These are phyloP conservation scores for Molossus alvarezi DNA, from an alignment of 2,797 vertebrate species.

Conservation along the genomic window DNA sequence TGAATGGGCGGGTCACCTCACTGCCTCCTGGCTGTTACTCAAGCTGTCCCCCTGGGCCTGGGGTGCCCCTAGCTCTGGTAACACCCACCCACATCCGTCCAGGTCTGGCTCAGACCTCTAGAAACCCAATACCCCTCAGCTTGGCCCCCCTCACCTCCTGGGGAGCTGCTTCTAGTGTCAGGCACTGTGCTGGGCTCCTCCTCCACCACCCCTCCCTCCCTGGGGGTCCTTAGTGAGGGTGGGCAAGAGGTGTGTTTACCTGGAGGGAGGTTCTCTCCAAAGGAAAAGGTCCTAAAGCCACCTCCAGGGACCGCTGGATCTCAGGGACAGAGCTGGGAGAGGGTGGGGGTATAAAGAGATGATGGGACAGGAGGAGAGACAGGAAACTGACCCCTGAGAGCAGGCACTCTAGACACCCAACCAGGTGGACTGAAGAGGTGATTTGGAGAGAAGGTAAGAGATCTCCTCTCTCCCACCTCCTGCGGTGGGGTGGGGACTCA, in stretches of 20 bases:
- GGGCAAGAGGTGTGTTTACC: neutral
- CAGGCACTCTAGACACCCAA: no score
- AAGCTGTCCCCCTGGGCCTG: rapidly evolving
- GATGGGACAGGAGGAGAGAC: neutral
- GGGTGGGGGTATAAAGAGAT: neutral
- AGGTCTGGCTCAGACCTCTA: neutral
- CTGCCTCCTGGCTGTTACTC: neutral
- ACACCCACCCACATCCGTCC: neutral
- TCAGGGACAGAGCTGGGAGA: neutral
- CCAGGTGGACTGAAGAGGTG: neutral
- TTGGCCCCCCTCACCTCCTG: neutral
- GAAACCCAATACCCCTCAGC: neutral
- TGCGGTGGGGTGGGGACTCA: rapidly evolving
- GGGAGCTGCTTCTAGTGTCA: neutral
- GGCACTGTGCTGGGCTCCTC: neutral
- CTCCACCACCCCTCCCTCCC: no score
- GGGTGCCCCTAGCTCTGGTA: neutral
- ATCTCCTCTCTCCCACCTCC: neutral
- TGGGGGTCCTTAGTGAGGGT: neutral
- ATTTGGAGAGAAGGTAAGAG: neutral
- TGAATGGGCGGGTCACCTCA: neutral
- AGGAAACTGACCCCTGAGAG: neutral
- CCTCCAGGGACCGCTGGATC: neutral
- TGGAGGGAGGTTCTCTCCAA: neutral
- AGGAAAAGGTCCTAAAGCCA: neutral